Conservation (phyloP, 1,140 invertebrate species). For the Rhizoglyphus robini region DNA sequence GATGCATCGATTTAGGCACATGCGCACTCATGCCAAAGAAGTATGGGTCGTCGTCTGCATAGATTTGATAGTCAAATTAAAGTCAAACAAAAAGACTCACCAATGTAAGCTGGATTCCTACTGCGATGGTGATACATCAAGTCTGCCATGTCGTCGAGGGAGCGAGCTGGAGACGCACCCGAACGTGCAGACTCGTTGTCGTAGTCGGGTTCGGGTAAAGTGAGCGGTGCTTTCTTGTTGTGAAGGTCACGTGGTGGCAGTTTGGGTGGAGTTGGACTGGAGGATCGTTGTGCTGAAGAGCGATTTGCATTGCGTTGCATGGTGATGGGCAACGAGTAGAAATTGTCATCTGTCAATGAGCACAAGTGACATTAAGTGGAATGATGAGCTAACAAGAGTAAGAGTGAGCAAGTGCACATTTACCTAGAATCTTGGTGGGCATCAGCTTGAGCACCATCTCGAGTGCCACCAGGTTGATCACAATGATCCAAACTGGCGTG, state of each 20-base stretch:
- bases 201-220: constrained; percentile 3
- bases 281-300: not conserved
- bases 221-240: not conserved
- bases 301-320: too few relatives aligned
- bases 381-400: not conserved
- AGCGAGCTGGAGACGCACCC: too few relatives aligned
- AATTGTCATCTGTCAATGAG: not conserved
- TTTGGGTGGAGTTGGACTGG: not conserved
- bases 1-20: not conserved
- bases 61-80: not conserved
- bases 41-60: constrained; percentile 4
- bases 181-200: too few relatives aligned
- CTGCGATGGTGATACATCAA: too few relatives aligned
- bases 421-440: not conserved
- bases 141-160: not conserved
- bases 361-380: not conserved
- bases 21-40: not conserved
- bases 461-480: constrained; percentile 88
- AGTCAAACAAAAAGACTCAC: not conserved
- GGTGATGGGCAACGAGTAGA: constrained; percentile 7
- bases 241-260: not conserved
- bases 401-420: not conserved
- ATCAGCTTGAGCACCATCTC: constrained; percentile 58
- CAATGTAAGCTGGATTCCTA: not conserved
- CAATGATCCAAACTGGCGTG: constrained; percentile 84